phyloP scores from a whole-genome alignment of 2,888 invertebrate genomes.

The Stenoptilia bipunctidactyla region DNA sequence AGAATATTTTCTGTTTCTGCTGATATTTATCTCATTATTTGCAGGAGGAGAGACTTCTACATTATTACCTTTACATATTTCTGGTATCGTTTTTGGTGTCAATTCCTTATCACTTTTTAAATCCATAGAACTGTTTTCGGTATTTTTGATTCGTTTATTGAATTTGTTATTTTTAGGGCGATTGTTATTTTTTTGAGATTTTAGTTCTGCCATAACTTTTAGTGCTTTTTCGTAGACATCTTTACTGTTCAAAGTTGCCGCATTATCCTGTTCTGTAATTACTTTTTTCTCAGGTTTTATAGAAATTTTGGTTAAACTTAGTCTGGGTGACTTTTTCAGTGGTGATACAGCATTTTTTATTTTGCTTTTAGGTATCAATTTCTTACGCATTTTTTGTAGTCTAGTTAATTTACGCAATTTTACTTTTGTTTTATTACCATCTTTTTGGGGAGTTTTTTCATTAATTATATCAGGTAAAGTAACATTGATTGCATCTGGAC shows the following conservation, averaged over 20 bases:
- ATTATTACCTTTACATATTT: too few relatives aligned
- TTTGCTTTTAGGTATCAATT: slow-evolving; percentile 37
- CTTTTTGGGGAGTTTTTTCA: not conserved
- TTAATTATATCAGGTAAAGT: too few relatives aligned
- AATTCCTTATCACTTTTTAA: too few relatives aligned
- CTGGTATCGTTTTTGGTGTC: too few relatives aligned
- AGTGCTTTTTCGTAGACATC: slow-evolving; percentile 42
- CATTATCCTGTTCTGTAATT: slow-evolving; percentile 2
- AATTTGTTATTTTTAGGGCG: too few relatives aligned
- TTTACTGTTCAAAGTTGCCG: slow-evolving; percentile 29
- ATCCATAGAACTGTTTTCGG: too few relatives aligned
- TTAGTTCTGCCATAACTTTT: slow-evolving; percentile 38
- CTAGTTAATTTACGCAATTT: slow-evolving; percentile 31
- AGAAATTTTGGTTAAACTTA: slow-evolving; percentile 18
- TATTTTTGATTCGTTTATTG: too few relatives aligned
- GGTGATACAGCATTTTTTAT: slow-evolving; percentile 23
- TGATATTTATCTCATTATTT: too few relatives aligned
- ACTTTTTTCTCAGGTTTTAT: slow-evolving; percentile 11
- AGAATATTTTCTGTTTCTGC: too few relatives aligned
- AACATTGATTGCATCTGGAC: slow-evolving; percentile 2
- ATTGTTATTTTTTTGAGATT: slow-evolving; percentile 20
- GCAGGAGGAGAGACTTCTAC: too few relatives aligned
- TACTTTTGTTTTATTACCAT: slow-evolving; percentile 6
- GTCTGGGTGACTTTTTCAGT: slow-evolving; percentile 16
- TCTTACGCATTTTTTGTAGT: slow-evolving; percentile 34